Base-by-base conservation (phyloP, 2,797 vertebrate genomes). In the Zalophus californianus region DNA sequence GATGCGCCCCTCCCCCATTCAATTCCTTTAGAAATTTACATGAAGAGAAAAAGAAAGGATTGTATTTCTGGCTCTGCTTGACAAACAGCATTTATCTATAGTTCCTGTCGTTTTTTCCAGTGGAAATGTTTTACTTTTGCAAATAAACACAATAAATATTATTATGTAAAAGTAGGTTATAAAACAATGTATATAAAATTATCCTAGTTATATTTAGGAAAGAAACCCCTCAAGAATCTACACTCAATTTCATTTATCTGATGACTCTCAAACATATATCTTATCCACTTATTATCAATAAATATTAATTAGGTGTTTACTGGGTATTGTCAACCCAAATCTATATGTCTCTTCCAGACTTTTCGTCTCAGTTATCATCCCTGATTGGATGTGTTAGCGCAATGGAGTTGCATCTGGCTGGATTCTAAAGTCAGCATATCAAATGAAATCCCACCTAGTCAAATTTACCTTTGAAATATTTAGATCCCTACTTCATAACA, bases 91-190 rank as follows among this genome's bases (percentile, higher is more conserved):
- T 82, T 80, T 91, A 54, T 32, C 32, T 78, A 86, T 86, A 86
- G 44, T 72, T 86, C 16, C 25, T 75, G 56, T 75, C 29, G 12
- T 72, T 91, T 78, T 70, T 85, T 20, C 27, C 48, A 56, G 25
- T 66, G 58, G 66, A 92, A 83, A 58, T 88, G 56, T 35, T 92
- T 82, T 82, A 44, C 35, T 88, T 88, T 94, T 88, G 56, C 66
- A 88, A 73, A 82, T n/a, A 82, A 88, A 88, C 41, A 29, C 56
- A 88, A 38, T 72, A 68, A 58, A 44, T 78, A 38, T 50, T 83
- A 54, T 85, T 88, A 94, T 60, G 62, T 88, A 82, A 82, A 94
- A n/a, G 54, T 18, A 62, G 44, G 10, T 88, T 80, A 72, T 82
- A 72, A 88, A 90, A 79, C 48, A 64, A 52, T 73, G 14, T 88